A percentile compares a stretch with the other conserved stretches of the same genome.
phyloP scores from a whole-genome alignment of 1,140 invertebrate species.

The Caerostris extrusa region DNA sequence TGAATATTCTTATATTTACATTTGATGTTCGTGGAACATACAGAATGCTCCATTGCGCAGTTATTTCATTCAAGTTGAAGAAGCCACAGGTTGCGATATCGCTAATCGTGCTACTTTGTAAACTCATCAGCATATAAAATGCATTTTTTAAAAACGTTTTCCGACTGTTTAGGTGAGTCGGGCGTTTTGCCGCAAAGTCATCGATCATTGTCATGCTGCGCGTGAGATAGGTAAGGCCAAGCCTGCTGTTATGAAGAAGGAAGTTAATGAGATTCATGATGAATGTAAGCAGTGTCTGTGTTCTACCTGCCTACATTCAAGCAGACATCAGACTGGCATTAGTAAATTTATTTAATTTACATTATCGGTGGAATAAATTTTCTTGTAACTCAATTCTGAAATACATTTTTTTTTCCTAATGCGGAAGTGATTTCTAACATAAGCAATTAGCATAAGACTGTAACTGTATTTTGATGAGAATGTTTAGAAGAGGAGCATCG shows the following conservation, averaged over 20 bases:
- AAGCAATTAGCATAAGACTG: too few species aligned
- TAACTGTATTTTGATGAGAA: too few species aligned
- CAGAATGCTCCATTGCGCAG: not conserved
- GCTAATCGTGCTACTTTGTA: not conserved
- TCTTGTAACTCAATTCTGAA: too few species aligned
- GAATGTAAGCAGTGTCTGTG: not conserved
- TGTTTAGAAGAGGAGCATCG: too few species aligned
- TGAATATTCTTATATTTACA: too few species aligned
- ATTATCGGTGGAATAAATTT: too few species aligned
- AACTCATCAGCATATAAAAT: conserved; percentile 12
- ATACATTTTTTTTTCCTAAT: too few species aligned
- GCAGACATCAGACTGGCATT: too few species aligned
- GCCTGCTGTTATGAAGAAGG: conserved; percentile 50
- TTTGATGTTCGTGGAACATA: not conserved
- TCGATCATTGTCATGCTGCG: conserved; percentile 38
- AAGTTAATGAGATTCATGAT: conserved; percentile 48
- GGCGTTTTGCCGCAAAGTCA: not conserved
- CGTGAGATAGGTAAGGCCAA: conserved; percentile 53
- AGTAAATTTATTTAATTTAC: too few species aligned
- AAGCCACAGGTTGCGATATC: not conserved
- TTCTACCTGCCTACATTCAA: too few species aligned
- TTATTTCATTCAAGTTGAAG: not conserved
- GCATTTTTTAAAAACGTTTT: not conserved
- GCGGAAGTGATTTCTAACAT: too few species aligned
- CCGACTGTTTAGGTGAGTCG: not conserved